Conservation (phyloP, 2,888 invertebrate genomes). For the Prosapia bicincta region DNA sequence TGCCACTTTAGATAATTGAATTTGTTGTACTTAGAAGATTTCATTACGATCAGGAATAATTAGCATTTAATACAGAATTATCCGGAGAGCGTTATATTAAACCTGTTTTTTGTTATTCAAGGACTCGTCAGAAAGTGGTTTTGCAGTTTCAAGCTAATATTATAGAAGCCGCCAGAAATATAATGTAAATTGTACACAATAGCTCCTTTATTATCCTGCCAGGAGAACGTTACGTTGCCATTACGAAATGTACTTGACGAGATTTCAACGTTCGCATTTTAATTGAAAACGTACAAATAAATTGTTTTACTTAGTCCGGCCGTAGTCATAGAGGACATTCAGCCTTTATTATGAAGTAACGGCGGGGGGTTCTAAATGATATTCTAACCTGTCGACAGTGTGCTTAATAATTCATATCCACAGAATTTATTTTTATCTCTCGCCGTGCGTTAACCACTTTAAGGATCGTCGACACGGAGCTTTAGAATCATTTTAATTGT, state of each 20-base stretch:
- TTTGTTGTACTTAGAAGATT: too few species aligned
- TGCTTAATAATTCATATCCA: background rate
- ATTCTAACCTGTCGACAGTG: background rate
- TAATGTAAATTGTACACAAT: background rate
- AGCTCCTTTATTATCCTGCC: background rate
- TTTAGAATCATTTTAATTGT: too few species aligned
- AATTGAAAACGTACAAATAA: background rate
- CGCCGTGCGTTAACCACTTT: background rate
- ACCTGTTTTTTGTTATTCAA: too few species aligned
- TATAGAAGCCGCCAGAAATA: background rate
- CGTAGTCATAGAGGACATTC: background rate
- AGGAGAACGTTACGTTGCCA: background rate
- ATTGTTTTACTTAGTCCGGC: background rate
- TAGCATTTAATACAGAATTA: too few species aligned
- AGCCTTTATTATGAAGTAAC: background rate
- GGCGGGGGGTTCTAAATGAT: conserved; percentile 2
- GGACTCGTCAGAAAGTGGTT: too few species aligned
- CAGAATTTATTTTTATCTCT: background rate
- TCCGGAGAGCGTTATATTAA: too few species aligned
- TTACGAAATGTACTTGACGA: background rate
- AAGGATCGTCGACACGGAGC: background rate
- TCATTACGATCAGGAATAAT: too few species aligned
- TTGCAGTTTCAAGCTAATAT: background rate
- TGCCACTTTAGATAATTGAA: too few species aligned
- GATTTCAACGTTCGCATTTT: background rate